Conservation (phyloP, 2,113 vertebrate genomes). For the Alces alces region DNA sequence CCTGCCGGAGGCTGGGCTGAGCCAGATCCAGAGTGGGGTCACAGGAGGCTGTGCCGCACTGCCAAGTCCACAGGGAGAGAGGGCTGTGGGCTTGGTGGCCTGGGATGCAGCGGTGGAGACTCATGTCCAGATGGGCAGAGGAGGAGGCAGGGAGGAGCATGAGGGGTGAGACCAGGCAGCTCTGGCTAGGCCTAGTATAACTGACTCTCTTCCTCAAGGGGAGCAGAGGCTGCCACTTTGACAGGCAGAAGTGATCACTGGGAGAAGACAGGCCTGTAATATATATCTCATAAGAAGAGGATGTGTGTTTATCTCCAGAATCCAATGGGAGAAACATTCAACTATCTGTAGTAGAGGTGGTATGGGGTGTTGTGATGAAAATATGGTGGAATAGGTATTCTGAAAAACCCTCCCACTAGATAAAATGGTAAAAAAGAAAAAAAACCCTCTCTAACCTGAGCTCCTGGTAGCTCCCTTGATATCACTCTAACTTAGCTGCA, state of each 20-base stretch:
- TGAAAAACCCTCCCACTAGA: background rate
- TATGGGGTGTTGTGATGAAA: background rate
- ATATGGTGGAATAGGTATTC: background rate
- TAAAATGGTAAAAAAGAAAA: background rate
- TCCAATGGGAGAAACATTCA: background rate
- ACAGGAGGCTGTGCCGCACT: background rate
- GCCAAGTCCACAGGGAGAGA: fast-evolving
- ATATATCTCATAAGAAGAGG: background rate
- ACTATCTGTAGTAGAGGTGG: background rate
- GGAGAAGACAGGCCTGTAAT: background rate
- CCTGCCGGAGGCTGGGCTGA: background rate
- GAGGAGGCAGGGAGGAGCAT: background rate
- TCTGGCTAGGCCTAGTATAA: no score
- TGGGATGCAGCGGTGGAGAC: background rate
- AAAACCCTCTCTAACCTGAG: fast-evolving
- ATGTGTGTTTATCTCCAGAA: background rate
- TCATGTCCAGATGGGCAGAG: background rate
- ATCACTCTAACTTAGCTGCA: background rate
- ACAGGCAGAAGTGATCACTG: background rate
- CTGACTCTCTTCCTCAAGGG: no score
- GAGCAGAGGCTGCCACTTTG: background rate
- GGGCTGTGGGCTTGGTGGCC: fast-evolving
- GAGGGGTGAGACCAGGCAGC: background rate
- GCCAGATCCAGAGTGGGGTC: fast-evolving
- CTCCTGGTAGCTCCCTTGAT: background rate